These are phyloP conservation scores for Drosophila aldrichi DNA, from an alignment of 2,888 invertebrate species.

Conservation along the genomic window DNA sequence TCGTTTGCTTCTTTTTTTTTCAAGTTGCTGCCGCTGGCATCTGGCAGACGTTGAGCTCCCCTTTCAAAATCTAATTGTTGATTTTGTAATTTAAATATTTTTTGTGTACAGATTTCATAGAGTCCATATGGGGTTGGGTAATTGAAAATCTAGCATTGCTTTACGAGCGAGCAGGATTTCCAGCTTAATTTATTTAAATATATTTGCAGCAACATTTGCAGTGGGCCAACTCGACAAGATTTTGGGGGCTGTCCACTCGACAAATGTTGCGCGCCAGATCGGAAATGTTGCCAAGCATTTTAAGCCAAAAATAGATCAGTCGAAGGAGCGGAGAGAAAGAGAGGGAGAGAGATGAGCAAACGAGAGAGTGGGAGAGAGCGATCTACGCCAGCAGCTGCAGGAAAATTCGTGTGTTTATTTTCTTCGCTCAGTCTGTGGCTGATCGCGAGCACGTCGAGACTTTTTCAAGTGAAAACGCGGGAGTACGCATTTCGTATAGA, in stretches of 20 bases:
- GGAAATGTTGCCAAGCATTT: conserved; percentile 57
- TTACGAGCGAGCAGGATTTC: conserved; percentile 10
- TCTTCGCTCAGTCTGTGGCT: conserved; percentile 54
- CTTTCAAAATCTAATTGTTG: conserved; percentile 74
- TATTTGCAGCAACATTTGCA: conserved; percentile 6
- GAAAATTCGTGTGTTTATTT: conserved; percentile 25
- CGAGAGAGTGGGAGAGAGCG: conserved; percentile 21
- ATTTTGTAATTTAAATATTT: conserved; percentile 79
- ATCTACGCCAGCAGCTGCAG: neutral
- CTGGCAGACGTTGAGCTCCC: conserved; percentile 53
- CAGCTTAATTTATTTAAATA: conserved; percentile 30
- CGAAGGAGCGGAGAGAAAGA: conserved; percentile 29
- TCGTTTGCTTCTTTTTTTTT: neutral
- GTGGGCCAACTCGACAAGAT: conserved; percentile 18
- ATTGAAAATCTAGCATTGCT: conserved; percentile 60
- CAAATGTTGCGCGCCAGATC: conserved; percentile 60
- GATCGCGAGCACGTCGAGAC: conserved; percentile 61
- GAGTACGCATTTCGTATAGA: conserved; percentile 9
- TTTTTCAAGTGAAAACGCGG: conserved; percentile 38
- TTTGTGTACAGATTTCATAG: conserved; percentile 40
- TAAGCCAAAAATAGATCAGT: conserved; percentile 70
- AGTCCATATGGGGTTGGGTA: conserved; percentile 53
- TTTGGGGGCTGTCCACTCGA: conserved; percentile 41
- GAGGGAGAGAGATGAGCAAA: conserved; percentile 9
- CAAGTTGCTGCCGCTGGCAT: conserved; percentile 56